These are phyloP conservation scores for Athene cunicularia DNA, from an alignment of 2,113 vertebrate genomes.

Conservation along the genomic window DNA sequence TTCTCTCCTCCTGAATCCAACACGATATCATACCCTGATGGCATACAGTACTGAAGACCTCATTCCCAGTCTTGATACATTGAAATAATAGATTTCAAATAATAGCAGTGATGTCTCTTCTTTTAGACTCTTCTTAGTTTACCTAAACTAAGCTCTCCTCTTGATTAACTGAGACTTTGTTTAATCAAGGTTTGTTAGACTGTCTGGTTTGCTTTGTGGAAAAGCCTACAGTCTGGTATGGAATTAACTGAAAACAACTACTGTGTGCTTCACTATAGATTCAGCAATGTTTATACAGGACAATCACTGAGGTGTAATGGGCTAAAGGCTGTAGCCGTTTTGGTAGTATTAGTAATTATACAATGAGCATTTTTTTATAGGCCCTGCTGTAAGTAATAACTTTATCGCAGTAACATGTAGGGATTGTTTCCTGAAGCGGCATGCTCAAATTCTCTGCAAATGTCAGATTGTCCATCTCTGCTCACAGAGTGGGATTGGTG, in stretches of 20 bases:
- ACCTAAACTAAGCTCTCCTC: conserved; percentile 33
- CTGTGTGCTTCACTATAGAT: not conserved
- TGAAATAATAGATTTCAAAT: not conserved
- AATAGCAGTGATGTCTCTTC: not conserved
- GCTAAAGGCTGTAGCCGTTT: not conserved
- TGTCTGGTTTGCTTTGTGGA: conserved; percentile 47
- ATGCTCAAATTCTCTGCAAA: not conserved
- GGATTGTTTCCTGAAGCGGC: not conserved
- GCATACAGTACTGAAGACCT: not conserved
- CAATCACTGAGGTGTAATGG: not conserved
- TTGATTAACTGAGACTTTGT: conserved; percentile 47
- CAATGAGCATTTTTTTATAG: not conserved
- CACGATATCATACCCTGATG: not conserved
- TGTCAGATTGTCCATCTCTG: not conserved
- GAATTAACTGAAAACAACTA: conserved; percentile 32
- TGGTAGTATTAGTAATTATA: not conserved
- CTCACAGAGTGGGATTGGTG: not conserved
- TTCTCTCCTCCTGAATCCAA: not conserved
- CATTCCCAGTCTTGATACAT: not conserved
- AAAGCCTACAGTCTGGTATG: conserved; percentile 15
- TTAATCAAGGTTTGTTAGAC: conserved; percentile 51
- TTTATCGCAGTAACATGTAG: not conserved
- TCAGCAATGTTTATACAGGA: not conserved
- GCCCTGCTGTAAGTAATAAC: not conserved
- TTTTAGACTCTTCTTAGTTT: not conserved